These are phyloP conservation scores for Solea senegalensis DNA, from an alignment of 2,113 vertebrate species.

Conservation along the genomic window DNA sequence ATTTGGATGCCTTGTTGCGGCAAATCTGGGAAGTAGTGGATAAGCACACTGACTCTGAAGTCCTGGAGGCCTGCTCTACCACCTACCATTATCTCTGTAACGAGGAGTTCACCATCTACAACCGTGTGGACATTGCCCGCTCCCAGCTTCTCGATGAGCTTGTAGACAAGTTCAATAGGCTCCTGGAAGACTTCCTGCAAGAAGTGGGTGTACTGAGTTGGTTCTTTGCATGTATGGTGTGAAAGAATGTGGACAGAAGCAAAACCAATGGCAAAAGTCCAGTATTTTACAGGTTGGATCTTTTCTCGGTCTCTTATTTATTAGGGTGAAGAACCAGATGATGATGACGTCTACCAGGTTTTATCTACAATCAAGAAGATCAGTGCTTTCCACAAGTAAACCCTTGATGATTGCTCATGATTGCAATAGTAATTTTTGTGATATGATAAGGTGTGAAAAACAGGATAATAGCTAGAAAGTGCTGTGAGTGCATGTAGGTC, in stretches of 20 bases:
- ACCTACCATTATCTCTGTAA: conserved; percentile 96
- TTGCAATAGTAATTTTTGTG: not conserved
- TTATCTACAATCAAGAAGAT: conserved; percentile 96
- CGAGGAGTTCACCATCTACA: conserved; percentile 96
- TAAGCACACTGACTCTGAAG: conserved; percentile 96
- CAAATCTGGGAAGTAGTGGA: conserved; percentile 95
- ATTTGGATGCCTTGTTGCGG: conserved; percentile 94
- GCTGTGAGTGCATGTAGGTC: no score
- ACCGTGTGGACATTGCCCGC: conserved; percentile 93
- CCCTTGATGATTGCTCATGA: not conserved
- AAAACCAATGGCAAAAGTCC: not conserved
- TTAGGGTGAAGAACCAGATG: conserved; percentile 95
- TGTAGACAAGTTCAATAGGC: conserved; percentile 93
- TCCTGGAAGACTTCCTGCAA: conserved; percentile 95
- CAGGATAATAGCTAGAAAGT: not conserved
- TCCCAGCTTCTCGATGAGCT: conserved; percentile 95
- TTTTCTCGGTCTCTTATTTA: conserved; percentile 5
- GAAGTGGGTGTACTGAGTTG: conserved; percentile 82
- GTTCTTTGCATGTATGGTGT: not conserved
- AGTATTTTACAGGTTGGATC: not conserved
- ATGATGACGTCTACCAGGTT: conserved; percentile 95
- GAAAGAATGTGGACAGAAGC: not conserved
- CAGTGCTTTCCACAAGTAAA: conserved; percentile 96
- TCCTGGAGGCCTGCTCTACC: conserved; percentile 94
- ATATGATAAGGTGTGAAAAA: not conserved